phyloP scores from a whole-genome alignment of 2,113 vertebrate species.

The Ranitomeya imitator region DNA sequence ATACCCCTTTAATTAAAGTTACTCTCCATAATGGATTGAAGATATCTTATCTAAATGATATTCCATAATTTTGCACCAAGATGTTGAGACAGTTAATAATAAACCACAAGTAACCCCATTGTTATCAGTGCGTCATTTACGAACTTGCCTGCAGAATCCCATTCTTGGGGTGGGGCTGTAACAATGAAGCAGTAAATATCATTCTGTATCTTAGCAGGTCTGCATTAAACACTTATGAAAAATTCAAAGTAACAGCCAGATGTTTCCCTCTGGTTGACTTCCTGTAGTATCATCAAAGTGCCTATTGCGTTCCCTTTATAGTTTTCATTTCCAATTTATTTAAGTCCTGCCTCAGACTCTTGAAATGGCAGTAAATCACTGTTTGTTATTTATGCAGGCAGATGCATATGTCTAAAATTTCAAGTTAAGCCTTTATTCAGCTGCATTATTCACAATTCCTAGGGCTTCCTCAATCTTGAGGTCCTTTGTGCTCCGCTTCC shows the following conservation, averaged over 20 bases:
- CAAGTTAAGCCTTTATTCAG: constrained; percentile 40
- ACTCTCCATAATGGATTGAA: no score
- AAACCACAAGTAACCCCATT: no score
- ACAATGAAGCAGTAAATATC: constrained; percentile 5
- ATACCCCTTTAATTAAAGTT: no score
- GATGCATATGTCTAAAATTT: constrained; percentile 50
- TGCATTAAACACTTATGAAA: constrained; percentile 34
- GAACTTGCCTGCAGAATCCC: background rate
- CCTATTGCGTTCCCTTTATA: constrained; percentile 43
- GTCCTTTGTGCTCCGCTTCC: constrained; percentile 10
- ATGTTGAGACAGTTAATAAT: no score
- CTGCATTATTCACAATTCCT: constrained; percentile 43
- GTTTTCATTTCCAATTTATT: constrained; percentile 51
- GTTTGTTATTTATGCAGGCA: constrained; percentile 46
- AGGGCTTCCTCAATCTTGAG: constrained; percentile 25
- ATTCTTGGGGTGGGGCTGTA: background rate
- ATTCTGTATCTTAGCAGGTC: constrained; percentile 28
- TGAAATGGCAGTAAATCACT: constrained; percentile 11
- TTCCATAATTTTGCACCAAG: no score
- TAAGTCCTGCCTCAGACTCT: constrained; percentile 1
- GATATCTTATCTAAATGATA: no score
- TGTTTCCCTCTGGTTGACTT: constrained; percentile 22
- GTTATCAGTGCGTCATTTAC: background rate
- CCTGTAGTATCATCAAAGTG: constrained; percentile 35
- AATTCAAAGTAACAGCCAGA: constrained; percentile 35